Evolutionary conservation across 2,888 invertebrate genomes (phyloP), one percentile per base, ranked within the genome.

Genomic region (Cheilosia scutellata): DNA sequence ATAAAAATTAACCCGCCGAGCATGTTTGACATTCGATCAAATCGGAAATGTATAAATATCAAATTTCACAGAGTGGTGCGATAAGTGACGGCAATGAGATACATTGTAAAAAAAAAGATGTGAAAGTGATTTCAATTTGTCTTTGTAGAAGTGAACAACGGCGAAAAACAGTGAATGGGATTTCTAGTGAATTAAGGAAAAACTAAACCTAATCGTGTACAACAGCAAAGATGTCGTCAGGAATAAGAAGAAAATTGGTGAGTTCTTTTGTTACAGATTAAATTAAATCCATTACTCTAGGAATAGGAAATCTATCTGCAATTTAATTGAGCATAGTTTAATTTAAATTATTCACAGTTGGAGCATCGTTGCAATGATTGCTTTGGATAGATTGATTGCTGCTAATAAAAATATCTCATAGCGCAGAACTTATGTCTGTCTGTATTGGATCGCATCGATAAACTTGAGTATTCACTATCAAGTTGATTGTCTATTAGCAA

Each of bases 31-130:
- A 86, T 77, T 66, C 72, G 44, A 86, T 86, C 66, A 57, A 58
- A 47, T 80, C 76, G 80, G 76, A 76, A 62, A 47, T 37, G 76
- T 71, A 2, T 20, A 20, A 2, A 20, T 20, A 77, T 86, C 55
- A 29, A 62, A 77, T 86, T 86, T 86, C 86, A 86, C 62, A 86
- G 86, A 53, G 86, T 77, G 86, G 71, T 71, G 70, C 55, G 60
- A 60, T 74, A 33, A n/a, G 47, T 16, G 31, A 16, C 11, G 9
- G 49, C 16, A 13, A 5, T 27, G 51, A 2, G 6, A 11, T 16
- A 2, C 2, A 40, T 51, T 57, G 7, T n/a, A 49, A 51, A 25
- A 2, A 20, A 20, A 20, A 20, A 20, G 20, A 53, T 42, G 62
- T 74, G 74, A 74, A 84, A 79, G 84, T 76, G 55, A 66, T 77